phyloP scores from a whole-genome alignment of 2,113 vertebrate species.

The Rhinoptilus africanus region DNA sequence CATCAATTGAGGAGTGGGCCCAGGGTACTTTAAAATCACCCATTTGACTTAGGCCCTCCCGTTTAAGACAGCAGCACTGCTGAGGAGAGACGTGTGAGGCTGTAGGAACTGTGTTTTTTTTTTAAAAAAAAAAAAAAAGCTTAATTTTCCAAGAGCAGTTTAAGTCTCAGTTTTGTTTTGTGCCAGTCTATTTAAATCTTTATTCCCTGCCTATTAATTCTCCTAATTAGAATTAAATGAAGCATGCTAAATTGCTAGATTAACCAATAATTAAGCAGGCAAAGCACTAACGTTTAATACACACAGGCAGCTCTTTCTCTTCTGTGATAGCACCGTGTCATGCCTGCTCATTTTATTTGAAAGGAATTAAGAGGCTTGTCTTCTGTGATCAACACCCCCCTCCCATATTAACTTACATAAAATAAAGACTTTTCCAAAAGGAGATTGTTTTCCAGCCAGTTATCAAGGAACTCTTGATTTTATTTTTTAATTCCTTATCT shows the following conservation, averaged over 20 bases:
- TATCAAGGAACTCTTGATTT: conserved; percentile 45
- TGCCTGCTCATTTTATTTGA: conserved; percentile 68
- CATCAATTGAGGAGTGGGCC: neutral
- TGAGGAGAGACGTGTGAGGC: neutral
- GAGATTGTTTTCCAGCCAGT: conserved; percentile 28
- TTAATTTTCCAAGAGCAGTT: conserved; percentile 42
- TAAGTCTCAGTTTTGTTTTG: conserved; percentile 71
- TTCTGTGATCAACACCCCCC: conserved; percentile 37
- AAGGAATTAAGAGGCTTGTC: conserved; percentile 67
- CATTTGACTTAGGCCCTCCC: neutral
- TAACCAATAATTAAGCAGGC: conserved; percentile 87
- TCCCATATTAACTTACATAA: conserved; percentile 39
- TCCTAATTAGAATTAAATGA: conserved; percentile 90
- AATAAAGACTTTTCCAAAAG: conserved; percentile 51
- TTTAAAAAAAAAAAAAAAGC: neutral
- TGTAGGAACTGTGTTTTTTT: neutral
- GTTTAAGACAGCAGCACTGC: neutral
- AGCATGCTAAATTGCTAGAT: conserved; percentile 86
- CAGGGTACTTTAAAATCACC: neutral
- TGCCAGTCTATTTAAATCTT: conserved; percentile 77
- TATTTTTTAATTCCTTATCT: conserved; percentile 61
- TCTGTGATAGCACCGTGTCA: conserved; percentile 62
- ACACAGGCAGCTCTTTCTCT: conserved; percentile 71
- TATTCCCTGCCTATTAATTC: conserved; percentile 85
- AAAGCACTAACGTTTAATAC: conserved; percentile 73